phyloP scores from a whole-genome alignment of 92 coral and sea anemone genomes.

The Umimayanthus kanabou region DNA sequence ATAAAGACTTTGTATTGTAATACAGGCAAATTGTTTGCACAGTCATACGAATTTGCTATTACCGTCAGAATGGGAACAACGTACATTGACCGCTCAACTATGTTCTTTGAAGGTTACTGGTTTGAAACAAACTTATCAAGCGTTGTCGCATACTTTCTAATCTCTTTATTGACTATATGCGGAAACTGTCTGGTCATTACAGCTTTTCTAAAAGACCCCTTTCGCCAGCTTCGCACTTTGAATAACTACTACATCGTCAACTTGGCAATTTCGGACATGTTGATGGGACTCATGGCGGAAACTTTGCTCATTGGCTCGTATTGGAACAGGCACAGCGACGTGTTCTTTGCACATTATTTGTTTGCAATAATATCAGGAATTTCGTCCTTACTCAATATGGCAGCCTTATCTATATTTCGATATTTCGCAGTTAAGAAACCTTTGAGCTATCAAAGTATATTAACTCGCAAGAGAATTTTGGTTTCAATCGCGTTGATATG shows the following conservation, averaged over 20 bases:
- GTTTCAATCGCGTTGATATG: slow-evolving; percentile 57
- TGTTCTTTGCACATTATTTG: slow-evolving; percentile 70
- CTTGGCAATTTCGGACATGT: slow-evolving; percentile 68
- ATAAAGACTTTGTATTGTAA: too few relatives aligned
- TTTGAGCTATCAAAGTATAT: slow-evolving; percentile 53
- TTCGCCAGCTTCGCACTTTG: slow-evolving; percentile 56
- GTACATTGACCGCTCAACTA: slow-evolving; percentile 24
- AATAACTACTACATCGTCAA: slow-evolving; percentile 66
- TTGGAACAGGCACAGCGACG: slow-evolving; percentile 55
- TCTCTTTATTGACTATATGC: slow-evolving; percentile 57
- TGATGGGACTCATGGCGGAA: slow-evolving; percentile 77
- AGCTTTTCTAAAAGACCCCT: slow-evolving; percentile 71
- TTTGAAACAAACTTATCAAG: slow-evolving; percentile 56
- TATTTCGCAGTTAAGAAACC: slow-evolving; percentile 74
- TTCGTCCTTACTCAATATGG: slow-evolving; percentile 69
- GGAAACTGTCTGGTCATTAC: slow-evolving; percentile 62
- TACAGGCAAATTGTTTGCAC: not conserved
- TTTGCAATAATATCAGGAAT: slow-evolving; percentile 76
- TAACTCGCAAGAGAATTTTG: slow-evolving; percentile 50
- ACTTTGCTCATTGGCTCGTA: slow-evolving; percentile 63
- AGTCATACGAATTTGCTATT: too few relatives aligned
- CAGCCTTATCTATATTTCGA: slow-evolving; percentile 71
- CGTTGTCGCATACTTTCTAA: slow-evolving; percentile 48
- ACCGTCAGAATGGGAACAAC: slow-evolving; percentile 6
- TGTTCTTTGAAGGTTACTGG: slow-evolving; percentile 81